Base-by-base conservation (phyloP, 2,113 vertebrate genomes). In the Patagioenas fasciata region DNA sequence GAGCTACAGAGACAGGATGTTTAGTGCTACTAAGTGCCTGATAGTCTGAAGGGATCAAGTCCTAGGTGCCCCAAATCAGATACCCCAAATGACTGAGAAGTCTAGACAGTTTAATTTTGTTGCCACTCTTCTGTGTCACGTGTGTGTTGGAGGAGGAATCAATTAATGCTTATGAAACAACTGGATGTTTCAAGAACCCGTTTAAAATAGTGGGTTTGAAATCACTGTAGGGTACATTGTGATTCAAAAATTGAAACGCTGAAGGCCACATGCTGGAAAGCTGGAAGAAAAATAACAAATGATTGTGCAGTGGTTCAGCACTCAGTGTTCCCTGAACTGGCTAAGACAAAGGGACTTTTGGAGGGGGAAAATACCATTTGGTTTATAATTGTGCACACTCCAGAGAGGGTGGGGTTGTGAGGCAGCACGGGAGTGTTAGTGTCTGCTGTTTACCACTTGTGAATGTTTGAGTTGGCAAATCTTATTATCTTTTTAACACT, bases 161-260 rank as follows among this genome's bases (percentile, higher is more conserved):
- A 88, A 51, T 96, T 88, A 96, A 82, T n/a, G 75, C 48, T 93
- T 70, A 28, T 67, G 80, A 89, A 95, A 94, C 93, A 96, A 92
- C 60, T 92, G 80, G 40, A 78, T 78, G 47, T 88, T 97, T 97
- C 83, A 96, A 83, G 75, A 93, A 60, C 11, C 60, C 72, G 2
- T 95, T 95, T 93, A 88, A 47, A 83, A 42, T 92, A 24, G 88
- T 92, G 91, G 94, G 85, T 62, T 96, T 93, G 91, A 84, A 94
- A 51, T 91, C 88, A 92, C 92, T 96, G 67, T 96, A 67, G 72
- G 2, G 14, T 88, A 96, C 92, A 88, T 94, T 96, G 95, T 95
- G 83, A 86, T 96, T 93, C 83, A 86, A 12, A 92, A 97, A 93
- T 97, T 94, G 88, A 88, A 95, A 97, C 95, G 64, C 92, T 96